Evolutionary conservation across 2,113 vertebrate genomes (phyloP).

Genomic region (Spermophilus dauricus): DNA sequence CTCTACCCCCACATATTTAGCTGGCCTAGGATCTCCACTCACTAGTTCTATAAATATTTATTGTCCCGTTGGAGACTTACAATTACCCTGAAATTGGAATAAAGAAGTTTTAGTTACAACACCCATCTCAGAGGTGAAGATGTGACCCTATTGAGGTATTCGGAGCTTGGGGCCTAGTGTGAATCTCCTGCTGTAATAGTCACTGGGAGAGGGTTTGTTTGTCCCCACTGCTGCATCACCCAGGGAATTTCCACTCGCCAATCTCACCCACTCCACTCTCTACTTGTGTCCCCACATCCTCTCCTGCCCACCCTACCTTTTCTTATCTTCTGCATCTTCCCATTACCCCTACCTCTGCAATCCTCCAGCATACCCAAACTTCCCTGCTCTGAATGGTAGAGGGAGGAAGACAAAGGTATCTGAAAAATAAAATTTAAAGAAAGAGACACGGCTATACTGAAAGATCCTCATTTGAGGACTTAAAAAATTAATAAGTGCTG

Average conservation of each 20-base stretch:
- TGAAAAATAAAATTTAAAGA: constrained; percentile 22
- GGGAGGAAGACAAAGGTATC: neutral
- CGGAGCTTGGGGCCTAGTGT: neutral
- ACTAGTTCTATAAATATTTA: neutral
- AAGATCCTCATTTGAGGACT: neutral
- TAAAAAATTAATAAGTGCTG: neutral
- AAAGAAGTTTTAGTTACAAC: neutral
- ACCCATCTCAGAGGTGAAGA: neutral
- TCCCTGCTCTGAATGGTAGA: neutral
- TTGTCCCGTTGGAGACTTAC: neutral
- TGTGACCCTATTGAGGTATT: neutral
- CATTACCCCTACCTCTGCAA: too few relatives aligned
- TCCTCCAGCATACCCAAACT: neutral
- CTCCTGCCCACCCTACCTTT: too few relatives aligned
- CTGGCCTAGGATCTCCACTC: neutral
- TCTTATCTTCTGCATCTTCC: accelerated
- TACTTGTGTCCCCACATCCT: accelerated
- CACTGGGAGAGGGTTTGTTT: accelerated
- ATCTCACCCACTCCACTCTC: too few relatives aligned
- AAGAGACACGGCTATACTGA: neutral
- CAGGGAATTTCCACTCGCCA: neutral
- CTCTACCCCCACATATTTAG: accelerated
- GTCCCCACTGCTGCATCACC: too few relatives aligned
- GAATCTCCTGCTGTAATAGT: neutral
- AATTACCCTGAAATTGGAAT: neutral